Evolutionary conservation across 1,140 invertebrate species (phyloP).

Genomic region (Drosophila hydei): DNA sequence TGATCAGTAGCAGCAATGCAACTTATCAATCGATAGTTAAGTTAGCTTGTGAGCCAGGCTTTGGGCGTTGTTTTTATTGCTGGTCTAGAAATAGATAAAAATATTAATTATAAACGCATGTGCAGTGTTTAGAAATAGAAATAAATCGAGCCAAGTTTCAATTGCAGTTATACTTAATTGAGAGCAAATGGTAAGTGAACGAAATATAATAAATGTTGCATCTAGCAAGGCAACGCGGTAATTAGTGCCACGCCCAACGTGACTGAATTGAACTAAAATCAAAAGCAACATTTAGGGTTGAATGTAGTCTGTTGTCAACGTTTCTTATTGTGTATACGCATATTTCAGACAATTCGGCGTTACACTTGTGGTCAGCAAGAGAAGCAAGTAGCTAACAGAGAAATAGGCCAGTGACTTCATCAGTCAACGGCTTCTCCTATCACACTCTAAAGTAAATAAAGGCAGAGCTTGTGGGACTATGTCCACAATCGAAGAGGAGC

Average conservation of each 20-base stretch:
- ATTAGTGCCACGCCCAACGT: conserved; percentile 68
- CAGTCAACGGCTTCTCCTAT: conserved; percentile 37
- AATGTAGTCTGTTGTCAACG: conserved; percentile 19
- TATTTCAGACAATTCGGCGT: conserved; percentile 49
- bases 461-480: conserved; percentile 77
- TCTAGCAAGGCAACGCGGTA: conserved; percentile 13
- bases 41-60: conserved; percentile 59
- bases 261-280: conserved; percentile 31
- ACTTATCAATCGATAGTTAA: conserved; percentile 22
- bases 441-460: conserved; percentile 33
- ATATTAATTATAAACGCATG: conserved; percentile 4
- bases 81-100: conserved; percentile 8
- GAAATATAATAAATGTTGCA: not conserved
- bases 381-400: conserved; percentile 27
- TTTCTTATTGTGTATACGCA: conserved; percentile 31
- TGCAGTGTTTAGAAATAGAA: conserved; percentile 12
- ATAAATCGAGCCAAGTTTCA: conserved; percentile 34
- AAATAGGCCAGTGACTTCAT: conserved; percentile 35
- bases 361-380: conserved; percentile 25
- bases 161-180: conserved; percentile 15
- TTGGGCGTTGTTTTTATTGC: conserved; percentile 75
- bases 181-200: conserved; percentile 60
- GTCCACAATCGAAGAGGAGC: conserved; percentile 87
- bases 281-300: conserved; percentile 38
- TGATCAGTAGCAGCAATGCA: conserved; percentile 24